Base-by-base conservation (phyloP, 1,140 invertebrate species). In the Brachystomella parvula region DNA sequence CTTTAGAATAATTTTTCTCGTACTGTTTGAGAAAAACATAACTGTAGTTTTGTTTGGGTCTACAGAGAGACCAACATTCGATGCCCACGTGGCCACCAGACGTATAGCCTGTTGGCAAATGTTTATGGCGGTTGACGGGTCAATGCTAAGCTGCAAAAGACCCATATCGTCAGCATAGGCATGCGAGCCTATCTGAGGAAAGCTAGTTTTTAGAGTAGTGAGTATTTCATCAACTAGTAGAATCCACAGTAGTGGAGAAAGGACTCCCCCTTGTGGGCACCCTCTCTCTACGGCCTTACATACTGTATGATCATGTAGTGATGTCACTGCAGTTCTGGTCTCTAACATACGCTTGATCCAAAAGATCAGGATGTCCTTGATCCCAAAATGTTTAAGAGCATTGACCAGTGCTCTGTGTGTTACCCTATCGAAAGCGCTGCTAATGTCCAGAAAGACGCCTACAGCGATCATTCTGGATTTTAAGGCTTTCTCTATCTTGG, bases 221-320 rank as follows among this genome's bases (percentile, higher is more conserved):
- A 68, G 39, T 12, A 68, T 32, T 1, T 49, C 58, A 33, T 68
- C 57, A 2, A 68, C n/a, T 9, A 56, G 35, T 17, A 64, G n/a
- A 44, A 64, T 65, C 67, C 67, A 65, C 1, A 65, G 26, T 1
- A 68, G 47, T 9, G 61, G 63, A 3, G 67, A 68, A 9, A 64
- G 35, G 6, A 68, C 67, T 9, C 67, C 63, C 15, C 67, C 67
- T 61, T 68, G 67, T 15, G 67, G 67, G 31, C 58, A 61, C 3
- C 67, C 67, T n/a, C 44, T n/a, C 2, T 33, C n/a, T 2, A 65
- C 62, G 15, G 1, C 9, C 21, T 35, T 44, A 12, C 12, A 9
- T n/a, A 21, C 29, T 26, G 2, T 66, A 2, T 9, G 24, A 12
- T 47, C 63, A 17, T 32, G 15, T 12, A 58, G 3, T 1, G 32